A percentile compares a stretch with the other conserved stretches of the same genome.
phyloP scores from a whole-genome alignment of 2,888 invertebrate genomes.

The Villa cingulata region DNA sequence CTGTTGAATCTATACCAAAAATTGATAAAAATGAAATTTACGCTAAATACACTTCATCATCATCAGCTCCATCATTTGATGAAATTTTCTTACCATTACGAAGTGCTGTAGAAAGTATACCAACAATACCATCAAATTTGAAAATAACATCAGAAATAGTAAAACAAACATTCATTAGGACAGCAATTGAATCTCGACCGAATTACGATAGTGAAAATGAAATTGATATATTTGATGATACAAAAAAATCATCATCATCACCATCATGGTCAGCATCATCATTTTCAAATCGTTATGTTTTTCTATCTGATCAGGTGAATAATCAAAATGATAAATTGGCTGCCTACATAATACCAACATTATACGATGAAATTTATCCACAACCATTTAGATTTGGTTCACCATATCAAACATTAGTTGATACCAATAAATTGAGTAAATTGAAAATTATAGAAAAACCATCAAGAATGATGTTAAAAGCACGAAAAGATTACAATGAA shows the following conservation, averaged over 20 bases:
- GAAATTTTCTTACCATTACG: conserved; percentile 47
- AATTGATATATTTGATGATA: no score
- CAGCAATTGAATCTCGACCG: conserved; percentile 27
- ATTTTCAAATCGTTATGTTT: conserved; percentile 2
- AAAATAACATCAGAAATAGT: conserved; percentile 13
- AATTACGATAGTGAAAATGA: neutral
- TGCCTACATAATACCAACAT: conserved; percentile 23
- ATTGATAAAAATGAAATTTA: neutral
- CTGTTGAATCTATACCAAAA: conserved; percentile 30
- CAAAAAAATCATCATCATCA: no score
- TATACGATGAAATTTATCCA: conserved; percentile 21
- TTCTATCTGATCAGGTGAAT: neutral
- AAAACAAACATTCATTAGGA: conserved; percentile 24
- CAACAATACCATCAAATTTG: conserved; percentile 27
- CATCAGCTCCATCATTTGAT: conserved; percentile 25
- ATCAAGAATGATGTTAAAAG: neutral
- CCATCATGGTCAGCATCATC: neutral
- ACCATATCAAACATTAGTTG: conserved; percentile 30
- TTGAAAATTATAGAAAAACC: neutral
- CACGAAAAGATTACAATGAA: conserved; percentile 20
- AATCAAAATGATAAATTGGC: conserved; percentile 23
- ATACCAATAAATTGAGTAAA: conserved; percentile 5
- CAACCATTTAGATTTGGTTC: conserved; percentile 32
- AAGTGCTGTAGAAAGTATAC: conserved; percentile 62
- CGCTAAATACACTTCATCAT: conserved; percentile 20